These are phyloP conservation scores for Remorina albescens DNA, from an alignment of 2,797 vertebrate genomes.

Conservation along the genomic window DNA sequence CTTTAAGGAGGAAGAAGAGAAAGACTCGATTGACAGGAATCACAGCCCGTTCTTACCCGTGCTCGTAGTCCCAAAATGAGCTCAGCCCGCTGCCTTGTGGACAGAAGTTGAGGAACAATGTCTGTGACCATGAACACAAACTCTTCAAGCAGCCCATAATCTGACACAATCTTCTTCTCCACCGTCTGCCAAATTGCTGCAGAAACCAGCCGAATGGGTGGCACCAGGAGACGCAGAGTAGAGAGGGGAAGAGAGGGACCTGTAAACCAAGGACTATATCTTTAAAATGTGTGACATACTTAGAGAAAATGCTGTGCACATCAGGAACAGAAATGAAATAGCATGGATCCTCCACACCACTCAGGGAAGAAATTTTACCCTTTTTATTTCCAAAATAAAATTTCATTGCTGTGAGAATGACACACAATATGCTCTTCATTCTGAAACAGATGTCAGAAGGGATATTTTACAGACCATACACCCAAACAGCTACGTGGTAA, in stretches of 20 bases:
- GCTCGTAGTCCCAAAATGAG: constrained; percentile 86
- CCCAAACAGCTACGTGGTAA: neutral
- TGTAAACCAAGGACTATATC: constrained; percentile 23
- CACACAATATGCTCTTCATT: neutral
- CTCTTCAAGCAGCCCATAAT: constrained; percentile 85
- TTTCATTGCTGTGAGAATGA: neutral
- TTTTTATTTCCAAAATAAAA: neutral
- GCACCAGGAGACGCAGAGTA: constrained; percentile 72
- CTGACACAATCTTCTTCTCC: constrained; percentile 74
- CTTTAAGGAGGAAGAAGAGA: too few relatives aligned
- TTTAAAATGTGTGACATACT: neutral
- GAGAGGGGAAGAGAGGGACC: constrained; percentile 68
- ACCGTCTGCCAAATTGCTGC: constrained; percentile 86
- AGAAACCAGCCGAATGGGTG: constrained; percentile 79
- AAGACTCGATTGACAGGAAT: neutral
- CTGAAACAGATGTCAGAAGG: neutral
- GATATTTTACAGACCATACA: neutral
- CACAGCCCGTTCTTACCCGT: constrained; percentile 71
- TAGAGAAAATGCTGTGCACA: neutral
- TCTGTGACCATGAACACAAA: constrained; percentile 83
- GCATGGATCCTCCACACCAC: neutral
- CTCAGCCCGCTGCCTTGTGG: constrained; percentile 83
- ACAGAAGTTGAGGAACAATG: constrained; percentile 83
- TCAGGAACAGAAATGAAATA: neutral
- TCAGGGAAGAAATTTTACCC: neutral